A percentile compares a stretch with the other conserved stretches of the same genome.
Conservation (phyloP, 2,888 invertebrate species). For the Drosophila acutilabella region DNA sequence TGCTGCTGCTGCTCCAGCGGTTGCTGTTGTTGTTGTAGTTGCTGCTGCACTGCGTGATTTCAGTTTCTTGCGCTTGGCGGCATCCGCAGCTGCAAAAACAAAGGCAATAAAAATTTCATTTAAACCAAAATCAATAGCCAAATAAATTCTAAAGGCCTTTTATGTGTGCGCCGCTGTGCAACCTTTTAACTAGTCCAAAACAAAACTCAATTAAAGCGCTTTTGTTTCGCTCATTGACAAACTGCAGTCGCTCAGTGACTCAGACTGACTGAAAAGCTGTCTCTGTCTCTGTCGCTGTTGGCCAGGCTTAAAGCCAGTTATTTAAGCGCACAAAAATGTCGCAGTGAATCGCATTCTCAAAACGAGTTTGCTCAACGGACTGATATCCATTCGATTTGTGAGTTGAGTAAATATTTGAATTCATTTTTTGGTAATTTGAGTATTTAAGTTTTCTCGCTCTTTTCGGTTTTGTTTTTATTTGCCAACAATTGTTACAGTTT, state of each 20-base stretch:
- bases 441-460: constrained; percentile 33
- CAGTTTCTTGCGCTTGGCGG: constrained; percentile 83
- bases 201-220: constrained; percentile 22
- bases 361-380: constrained; percentile 20
- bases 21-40: constrained; percentile 34
- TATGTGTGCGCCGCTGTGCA: neutral
- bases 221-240: constrained; percentile 34
- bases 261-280: constrained; percentile 23
- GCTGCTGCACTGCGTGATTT: constrained; percentile 82
- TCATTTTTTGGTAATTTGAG: constrained; percentile 40
- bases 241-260: constrained; percentile 65
- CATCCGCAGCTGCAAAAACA: constrained; percentile 68
- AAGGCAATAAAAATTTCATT: constrained; percentile 12
- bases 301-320: constrained; percentile 39
- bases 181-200: constrained; percentile 1
- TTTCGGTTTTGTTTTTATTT: neutral
- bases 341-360: constrained; percentile 19
- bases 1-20: constrained; percentile 38
- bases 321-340: constrained; percentile 20
- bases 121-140: constrained; percentile 3
- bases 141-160: neutral
- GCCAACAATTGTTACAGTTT: constrained; percentile 53
- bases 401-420: constrained; percentile 58
- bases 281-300: neutral
- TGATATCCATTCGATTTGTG: constrained; percentile 42